phyloP scores from a whole-genome alignment of 2,797 vertebrate genomes.

The Toxotes lorentzi region DNA sequence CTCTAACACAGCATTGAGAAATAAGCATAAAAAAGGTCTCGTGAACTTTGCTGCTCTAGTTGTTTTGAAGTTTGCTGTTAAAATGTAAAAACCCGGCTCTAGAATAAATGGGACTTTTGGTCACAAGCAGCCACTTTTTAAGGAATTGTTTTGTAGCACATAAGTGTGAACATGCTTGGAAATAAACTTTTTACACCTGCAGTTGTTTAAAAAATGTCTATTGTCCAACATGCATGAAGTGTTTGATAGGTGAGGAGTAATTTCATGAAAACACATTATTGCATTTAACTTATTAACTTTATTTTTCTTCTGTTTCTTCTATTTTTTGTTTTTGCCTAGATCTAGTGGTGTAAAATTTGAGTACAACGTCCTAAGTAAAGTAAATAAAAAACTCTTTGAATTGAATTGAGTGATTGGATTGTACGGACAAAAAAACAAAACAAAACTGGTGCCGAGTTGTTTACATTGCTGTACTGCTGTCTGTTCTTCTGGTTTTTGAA shows the following conservation, averaged over 20 bases:
- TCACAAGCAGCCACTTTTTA: neutral
- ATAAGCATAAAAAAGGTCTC: neutral
- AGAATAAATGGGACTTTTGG: neutral
- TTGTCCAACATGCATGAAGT: neutral
- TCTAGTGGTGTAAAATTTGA: neutral
- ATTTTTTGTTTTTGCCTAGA: no score
- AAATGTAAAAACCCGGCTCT: neutral
- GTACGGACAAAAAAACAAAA: neutral
- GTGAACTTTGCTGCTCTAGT: neutral
- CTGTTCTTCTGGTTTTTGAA: neutral
- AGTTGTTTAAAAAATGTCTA: neutral
- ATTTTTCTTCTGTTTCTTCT: no score
- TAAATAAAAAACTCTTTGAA: neutral
- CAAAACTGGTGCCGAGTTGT: neutral
- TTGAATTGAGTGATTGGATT: neutral
- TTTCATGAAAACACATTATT: neutral
- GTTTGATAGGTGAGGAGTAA: neutral
- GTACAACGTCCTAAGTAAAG: neutral
- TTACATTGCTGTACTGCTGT: slow-evolving; percentile 22
- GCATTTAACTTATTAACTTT: neutral
- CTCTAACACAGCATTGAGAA: neutral
- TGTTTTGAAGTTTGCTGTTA: neutral
- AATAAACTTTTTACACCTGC: neutral
- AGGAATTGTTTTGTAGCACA: neutral
- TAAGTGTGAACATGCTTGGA: neutral